Base-by-base conservation (phyloP, 2,113 vertebrate genomes). In the Clinocottus analis region DNA sequence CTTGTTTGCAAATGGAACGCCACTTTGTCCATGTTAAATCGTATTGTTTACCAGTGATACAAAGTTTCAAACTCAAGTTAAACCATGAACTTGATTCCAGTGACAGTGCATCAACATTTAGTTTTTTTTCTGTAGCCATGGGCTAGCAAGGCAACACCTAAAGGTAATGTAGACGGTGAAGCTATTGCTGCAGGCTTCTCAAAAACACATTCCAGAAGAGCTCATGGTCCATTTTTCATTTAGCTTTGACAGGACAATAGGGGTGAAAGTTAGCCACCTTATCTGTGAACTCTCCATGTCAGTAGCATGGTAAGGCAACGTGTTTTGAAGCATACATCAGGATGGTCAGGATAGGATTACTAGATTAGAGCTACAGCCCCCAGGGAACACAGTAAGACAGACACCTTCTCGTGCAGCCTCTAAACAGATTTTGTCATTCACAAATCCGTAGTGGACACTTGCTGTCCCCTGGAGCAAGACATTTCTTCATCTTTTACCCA, bases 241-340 rank as follows among this genome's bases (percentile, higher is more conserved):
- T 21, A 8, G 59, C 37, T 25, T 43, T 92, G 90, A 92, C 90
- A 90, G 86, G 77, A 91, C 89, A 92, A 91, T 89, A 80, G 84
- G 84, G 89, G 89, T 72, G 86, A 90, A 91, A 89, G 89, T 90
- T 89, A 88, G 75, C 81, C 71, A 90, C 85, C 90, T 86, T 92
- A 91, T 90, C 87, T 79, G 81, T 79, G 82, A 91, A 91, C 87
- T 85, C 87, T 85, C 73, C 9, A n/a, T 47, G 80, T 85, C 80
- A 35, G 63, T 47, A 53, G 72, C 17, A 63, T 33, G 45, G 63
- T 75, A 69, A 70, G 59, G 70, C 70, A 58, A 17, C 17, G 33
- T 82, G 81, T 82, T 85, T 63, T 71, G 79, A 78, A 76, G 83
- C 79, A 77, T 75, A 77, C 71, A 65, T 75, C 23, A 10, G 84